These are phyloP conservation scores for Taeniopygia guttata DNA, from an alignment of 2,797 vertebrate genomes.

Conservation along the genomic window DNA sequence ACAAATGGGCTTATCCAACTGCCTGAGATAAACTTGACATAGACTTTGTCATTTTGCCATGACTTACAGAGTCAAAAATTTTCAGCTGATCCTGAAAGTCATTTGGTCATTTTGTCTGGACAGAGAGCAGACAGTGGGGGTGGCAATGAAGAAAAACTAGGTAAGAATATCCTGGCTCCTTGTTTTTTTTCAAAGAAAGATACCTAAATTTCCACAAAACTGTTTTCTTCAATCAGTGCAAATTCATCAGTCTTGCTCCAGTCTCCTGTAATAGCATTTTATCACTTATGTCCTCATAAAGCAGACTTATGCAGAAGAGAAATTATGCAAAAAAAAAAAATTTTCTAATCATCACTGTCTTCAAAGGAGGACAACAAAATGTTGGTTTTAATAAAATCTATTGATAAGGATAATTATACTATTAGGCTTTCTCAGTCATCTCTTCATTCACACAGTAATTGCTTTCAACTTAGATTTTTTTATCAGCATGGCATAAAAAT, in stretches of 20 bases:
- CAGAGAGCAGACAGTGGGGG: not conserved
- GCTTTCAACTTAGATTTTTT: not conserved
- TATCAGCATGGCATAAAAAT: not conserved
- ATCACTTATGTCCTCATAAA: not conserved
- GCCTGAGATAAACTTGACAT: not conserved
- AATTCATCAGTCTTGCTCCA: not conserved
- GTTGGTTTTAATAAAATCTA: slow-evolving; percentile 3
- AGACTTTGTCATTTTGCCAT: not conserved
- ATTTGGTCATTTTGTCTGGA: not conserved
- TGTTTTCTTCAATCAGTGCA: not conserved
- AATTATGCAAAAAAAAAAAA: slow-evolving; percentile 25
- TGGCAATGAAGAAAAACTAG: not conserved
- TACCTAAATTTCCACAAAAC: not conserved
- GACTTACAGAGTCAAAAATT: not conserved
- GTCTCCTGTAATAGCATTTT: not conserved
- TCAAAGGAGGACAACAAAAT: slow-evolving; percentile 27
- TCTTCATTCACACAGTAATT: slow-evolving; percentile 2
- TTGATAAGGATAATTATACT: slow-evolving; percentile 40
- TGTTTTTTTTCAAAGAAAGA: not conserved
- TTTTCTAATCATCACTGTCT: slow-evolving; percentile 28
- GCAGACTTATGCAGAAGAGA: not conserved
- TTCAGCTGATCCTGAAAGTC: not conserved
- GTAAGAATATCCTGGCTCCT: not conserved
- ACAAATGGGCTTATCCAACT: not conserved
- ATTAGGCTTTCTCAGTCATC: slow-evolving; percentile 10